phyloP scores from a whole-genome alignment of 2,113 vertebrate species.

The Esox niger region DNA sequence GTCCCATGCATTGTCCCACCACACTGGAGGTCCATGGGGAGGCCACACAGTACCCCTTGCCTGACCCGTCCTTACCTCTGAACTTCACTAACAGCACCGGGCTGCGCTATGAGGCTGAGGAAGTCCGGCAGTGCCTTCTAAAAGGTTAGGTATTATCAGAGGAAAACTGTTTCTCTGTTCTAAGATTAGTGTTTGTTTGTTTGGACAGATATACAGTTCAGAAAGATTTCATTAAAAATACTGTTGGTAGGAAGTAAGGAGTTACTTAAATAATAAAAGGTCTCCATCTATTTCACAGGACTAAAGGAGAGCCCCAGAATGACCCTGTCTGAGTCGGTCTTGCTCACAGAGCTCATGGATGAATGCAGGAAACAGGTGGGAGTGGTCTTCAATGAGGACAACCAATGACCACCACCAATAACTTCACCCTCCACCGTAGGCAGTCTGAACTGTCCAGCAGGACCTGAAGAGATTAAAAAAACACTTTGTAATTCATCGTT shows the following conservation, averaged over 20 bases:
- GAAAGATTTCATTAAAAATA: neutral
- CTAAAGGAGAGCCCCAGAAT: conserved; percentile 75
- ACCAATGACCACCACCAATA: conserved; percentile 37
- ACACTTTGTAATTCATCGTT: too few species aligned
- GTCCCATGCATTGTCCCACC: conserved; percentile 67
- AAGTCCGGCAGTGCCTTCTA: conserved; percentile 79
- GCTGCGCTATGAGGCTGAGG: conserved; percentile 81
- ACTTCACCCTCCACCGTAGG: conserved; percentile 9
- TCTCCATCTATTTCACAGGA: conserved; percentile 52
- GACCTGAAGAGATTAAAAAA: too few species aligned
- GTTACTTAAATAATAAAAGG: neutral
- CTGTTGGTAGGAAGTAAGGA: neutral
- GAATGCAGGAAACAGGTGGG: conserved; percentile 71
- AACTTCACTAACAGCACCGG: conserved; percentile 73
- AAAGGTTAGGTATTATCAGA: conserved; percentile 66
- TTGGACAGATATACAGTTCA: neutral
- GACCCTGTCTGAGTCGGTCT: conserved; percentile 70
- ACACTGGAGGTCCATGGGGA: conserved; percentile 56
- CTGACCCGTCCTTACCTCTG: conserved; percentile 61
- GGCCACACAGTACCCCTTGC: conserved; percentile 66
- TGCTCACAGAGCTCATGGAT: conserved; percentile 73
- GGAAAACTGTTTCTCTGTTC: conserved; percentile 17
- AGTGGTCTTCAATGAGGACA: conserved; percentile 68
- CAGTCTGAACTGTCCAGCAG: neutral
- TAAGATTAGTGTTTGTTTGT: conserved; percentile 14